Conservation (phyloP, 2,113 vertebrate genomes). For the Ammodramus savannarum region DNA sequence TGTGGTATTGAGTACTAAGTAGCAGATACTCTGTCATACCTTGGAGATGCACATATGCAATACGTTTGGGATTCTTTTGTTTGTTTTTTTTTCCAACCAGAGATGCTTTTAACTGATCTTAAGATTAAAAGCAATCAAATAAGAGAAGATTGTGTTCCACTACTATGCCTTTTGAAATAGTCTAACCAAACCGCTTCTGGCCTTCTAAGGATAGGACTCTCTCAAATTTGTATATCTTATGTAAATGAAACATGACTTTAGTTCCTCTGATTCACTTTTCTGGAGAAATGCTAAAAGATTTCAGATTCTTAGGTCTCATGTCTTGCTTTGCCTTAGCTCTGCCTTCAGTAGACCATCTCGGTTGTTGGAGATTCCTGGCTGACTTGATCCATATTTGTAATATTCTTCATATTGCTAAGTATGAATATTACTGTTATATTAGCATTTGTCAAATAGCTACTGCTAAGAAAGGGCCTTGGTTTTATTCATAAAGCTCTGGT, state of each 20-base stretch:
- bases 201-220: not conserved
- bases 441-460: not conserved
- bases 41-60: not conserved
- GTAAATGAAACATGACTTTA: not conserved
- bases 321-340: not conserved
- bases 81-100: not conserved
- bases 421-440: not conserved
- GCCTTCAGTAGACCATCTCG: not conserved
- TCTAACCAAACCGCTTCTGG: slow-evolving; percentile 8
- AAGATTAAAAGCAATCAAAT: slow-evolving; percentile 1
- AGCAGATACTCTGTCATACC: not conserved
- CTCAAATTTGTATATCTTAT: not conserved
- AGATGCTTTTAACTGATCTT: not conserved
- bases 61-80: not conserved
- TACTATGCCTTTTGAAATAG: slow-evolving; percentile 31
- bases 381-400: not conserved
- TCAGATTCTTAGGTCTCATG: not conserved
- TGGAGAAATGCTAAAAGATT: not conserved
- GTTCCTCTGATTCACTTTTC: not conserved
- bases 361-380: not conserved
- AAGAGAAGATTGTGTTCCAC: not conserved
- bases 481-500: not conserved
- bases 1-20: not conserved
- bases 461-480: not conserved
- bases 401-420: not conserved